Evolutionary conservation across 92 coral and sea anemone genomes (phyloP).

Genomic region (Anthopleura xanthogrammica): DNA sequence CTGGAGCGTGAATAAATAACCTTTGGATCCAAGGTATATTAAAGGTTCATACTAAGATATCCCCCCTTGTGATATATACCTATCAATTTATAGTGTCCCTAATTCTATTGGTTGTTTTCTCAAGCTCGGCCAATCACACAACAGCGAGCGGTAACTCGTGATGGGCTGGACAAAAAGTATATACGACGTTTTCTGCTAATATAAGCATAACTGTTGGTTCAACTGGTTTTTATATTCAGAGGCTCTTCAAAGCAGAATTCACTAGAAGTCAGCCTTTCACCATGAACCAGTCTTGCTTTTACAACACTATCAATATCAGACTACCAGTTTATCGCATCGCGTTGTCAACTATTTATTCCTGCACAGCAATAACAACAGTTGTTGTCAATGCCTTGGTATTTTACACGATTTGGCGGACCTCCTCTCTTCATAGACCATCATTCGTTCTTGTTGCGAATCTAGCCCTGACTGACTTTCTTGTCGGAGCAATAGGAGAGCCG

Average conservation of each 20-base stretch:
- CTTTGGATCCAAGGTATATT: no score
- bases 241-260: neutral
- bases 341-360: neutral
- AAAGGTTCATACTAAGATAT: no score
- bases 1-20: no score
- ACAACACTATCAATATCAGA: conserved; percentile 13
- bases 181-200: no score
- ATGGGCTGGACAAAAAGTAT: no score
- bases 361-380: neutral
- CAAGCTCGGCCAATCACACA: no score
- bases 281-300: conserved; percentile 3
- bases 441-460: conserved; percentile 7
- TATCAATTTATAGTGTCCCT: no score
- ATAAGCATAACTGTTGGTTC: no score
- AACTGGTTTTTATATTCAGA: neutral
- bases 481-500: conserved; percentile 1
- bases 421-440: conserved; percentile 12
- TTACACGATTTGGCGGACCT: conserved; percentile 12
- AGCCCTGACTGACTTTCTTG: neutral
- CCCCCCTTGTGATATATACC: no score
- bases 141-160: no score
- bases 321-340: conserved; percentile 7
- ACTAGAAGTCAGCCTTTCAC: neutral
- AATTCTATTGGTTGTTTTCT: no score
- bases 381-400: neutral